Conservation (phyloP, 2,113 vertebrate species). For the Hystrix cristata region DNA sequence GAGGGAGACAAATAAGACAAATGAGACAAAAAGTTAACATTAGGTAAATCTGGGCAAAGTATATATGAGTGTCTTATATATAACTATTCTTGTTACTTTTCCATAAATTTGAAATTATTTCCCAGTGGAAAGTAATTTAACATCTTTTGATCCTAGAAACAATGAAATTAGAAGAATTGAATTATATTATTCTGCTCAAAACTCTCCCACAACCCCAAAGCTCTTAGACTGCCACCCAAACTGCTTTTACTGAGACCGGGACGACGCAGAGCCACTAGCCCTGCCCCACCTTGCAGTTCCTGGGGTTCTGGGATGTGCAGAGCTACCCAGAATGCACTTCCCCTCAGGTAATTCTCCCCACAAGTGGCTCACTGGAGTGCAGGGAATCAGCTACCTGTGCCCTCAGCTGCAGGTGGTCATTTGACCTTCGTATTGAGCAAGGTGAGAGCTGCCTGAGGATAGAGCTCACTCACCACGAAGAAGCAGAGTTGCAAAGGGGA, state of each 20-base stretch:
- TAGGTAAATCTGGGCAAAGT: background rate
- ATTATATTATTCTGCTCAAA: background rate
- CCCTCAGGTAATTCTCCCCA: background rate
- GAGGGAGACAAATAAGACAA: background rate
- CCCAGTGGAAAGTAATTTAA: background rate
- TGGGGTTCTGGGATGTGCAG: background rate
- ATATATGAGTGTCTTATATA: background rate
- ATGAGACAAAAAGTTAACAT: background rate
- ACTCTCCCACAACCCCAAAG: background rate
- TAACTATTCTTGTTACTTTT: background rate
- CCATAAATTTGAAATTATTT: conserved; percentile 42
- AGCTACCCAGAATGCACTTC: background rate
- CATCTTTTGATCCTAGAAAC: background rate
- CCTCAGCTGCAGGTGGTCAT: background rate
- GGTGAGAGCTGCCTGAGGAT: background rate
- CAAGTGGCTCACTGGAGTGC: background rate
- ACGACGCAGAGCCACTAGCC: background rate
- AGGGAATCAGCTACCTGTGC: background rate
- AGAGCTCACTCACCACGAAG: background rate
- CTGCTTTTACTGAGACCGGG: background rate
- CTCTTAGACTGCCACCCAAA: background rate
- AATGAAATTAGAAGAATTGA: background rate
- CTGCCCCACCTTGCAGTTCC: background rate
- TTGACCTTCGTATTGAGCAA: background rate
- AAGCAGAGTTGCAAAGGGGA: background rate